Percentiles rank a stretch among this genome's conserved stretches.
These are phyloP conservation scores for Tetranychus piercei DNA, from an alignment of 2,888 invertebrate species.

Conservation along the genomic window DNA sequence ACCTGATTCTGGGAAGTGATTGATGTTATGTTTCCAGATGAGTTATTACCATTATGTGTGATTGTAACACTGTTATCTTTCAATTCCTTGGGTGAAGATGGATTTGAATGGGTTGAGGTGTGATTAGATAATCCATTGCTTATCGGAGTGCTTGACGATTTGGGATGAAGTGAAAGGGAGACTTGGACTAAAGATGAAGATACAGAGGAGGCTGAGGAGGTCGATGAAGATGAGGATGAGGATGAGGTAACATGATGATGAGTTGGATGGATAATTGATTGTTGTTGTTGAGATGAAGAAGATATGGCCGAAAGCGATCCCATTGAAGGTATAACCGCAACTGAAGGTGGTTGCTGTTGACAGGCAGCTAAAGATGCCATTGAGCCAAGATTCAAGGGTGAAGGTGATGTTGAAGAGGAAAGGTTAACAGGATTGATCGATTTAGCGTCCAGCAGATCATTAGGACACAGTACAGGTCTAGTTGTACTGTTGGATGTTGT, in stretches of 20 bases:
- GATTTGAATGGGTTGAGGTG: background rate
- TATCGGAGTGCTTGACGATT: background rate
- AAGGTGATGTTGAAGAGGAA: background rate
- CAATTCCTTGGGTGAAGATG: background rate
- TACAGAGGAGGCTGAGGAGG: constrained; percentile 22
- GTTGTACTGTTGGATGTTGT: background rate
- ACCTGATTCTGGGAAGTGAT: background rate
- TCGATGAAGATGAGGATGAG: constrained; percentile 6
- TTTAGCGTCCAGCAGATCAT: background rate
- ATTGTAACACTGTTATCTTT: background rate
- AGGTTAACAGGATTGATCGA: background rate
- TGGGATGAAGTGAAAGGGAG: background rate
- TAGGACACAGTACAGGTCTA: background rate
- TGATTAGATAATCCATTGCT: background rate
- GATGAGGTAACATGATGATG: background rate
- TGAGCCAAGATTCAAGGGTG: background rate
- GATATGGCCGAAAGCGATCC: background rate
- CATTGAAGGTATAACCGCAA: background rate
- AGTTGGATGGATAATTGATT: constrained; percentile 1
- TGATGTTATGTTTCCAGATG: background rate
- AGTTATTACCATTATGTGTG: background rate
- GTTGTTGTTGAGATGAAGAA: constrained; percentile 16
- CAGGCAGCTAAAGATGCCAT: background rate
- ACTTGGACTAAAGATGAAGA: background rate
- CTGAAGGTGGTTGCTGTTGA: background rate